A percentile compares a stretch with the other conserved stretches of the same genome.
These are phyloP conservation scores for Heteromormyrus szaboi DNA, from an alignment of 2,797 vertebrate genomes.

Conservation along the genomic window DNA sequence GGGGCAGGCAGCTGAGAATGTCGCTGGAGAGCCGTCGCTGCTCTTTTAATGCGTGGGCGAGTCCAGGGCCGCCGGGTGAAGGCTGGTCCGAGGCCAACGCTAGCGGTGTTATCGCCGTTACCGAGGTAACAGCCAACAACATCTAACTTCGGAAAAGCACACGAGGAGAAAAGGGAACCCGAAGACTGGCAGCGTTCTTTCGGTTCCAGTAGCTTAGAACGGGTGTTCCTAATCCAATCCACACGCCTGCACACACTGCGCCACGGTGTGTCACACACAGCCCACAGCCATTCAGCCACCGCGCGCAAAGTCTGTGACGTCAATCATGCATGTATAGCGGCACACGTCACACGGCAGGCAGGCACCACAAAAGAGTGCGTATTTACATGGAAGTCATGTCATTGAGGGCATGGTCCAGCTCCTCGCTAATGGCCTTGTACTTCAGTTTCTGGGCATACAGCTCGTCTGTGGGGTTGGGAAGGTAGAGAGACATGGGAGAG, in stretches of 20 bases:
- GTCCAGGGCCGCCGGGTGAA: not conserved
- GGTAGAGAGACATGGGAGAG: conserved; percentile 23
- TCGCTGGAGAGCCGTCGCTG: not conserved
- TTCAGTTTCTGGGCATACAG: conserved; percentile 67
- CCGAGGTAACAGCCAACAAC: conserved; percentile 15
- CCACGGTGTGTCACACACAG: not conserved
- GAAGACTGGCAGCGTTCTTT: not conserved
- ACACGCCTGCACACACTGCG: not conserved
- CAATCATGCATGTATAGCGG: conserved; percentile 15
- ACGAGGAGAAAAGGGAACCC: not conserved
- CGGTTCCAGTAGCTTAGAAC: not conserved
- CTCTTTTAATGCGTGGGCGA: not conserved
- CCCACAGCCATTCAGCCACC: not conserved
- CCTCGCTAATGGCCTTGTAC: conserved; percentile 65
- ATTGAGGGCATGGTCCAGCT: conserved; percentile 65
- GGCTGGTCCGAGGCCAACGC: not conserved
- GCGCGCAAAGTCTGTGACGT: not conserved
- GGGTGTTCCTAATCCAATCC: not conserved
- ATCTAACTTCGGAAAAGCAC: conserved; percentile 18
- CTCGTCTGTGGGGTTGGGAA: conserved; percentile 51
- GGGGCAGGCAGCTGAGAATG: not conserved
- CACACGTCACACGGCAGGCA: conserved; percentile 16
- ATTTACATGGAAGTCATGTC: conserved; percentile 64
- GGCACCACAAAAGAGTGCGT: conserved; percentile 16
- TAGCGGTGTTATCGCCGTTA: not conserved